Percentiles rank a stretch among this genome's conserved stretches.
These are phyloP conservation scores for Patagioenas fasciata DNA, from an alignment of 2,113 vertebrate species.

Conservation along the genomic window DNA sequence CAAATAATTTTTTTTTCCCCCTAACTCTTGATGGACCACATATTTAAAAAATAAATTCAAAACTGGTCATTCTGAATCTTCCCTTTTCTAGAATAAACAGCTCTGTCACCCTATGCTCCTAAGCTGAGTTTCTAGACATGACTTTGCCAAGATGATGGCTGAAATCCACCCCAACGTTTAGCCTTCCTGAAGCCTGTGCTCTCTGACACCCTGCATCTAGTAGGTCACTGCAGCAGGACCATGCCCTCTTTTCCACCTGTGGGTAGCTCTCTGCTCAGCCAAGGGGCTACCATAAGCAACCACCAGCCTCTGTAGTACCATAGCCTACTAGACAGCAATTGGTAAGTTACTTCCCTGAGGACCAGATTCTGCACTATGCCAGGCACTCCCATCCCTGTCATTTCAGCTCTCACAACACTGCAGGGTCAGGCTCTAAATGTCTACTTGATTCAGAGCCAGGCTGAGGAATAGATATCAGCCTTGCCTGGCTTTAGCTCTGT, in stretches of 20 bases:
- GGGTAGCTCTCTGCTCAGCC: background rate
- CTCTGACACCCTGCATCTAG: background rate
- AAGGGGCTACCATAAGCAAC: background rate
- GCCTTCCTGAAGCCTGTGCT: background rate
- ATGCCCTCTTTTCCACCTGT: background rate
- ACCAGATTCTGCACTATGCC: background rate
- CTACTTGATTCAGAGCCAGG: background rate
- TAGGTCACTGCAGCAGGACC: background rate
- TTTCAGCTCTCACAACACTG: background rate
- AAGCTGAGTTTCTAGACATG: background rate
- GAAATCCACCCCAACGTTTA: background rate
- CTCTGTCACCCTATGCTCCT: background rate
- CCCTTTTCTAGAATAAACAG: background rate
- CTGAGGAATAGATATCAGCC: background rate
- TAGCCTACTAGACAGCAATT: background rate
- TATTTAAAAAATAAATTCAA: background rate
- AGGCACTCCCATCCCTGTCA: background rate
- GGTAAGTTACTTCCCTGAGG: background rate
- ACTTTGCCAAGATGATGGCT: background rate
- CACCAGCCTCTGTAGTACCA: fast-evolving
- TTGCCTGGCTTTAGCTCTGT: background rate
- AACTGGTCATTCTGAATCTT: background rate
- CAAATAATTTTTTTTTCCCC: background rate
- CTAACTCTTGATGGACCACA: fast-evolving
- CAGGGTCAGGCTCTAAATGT: background rate